phyloP scores from a whole-genome alignment of 2,113 vertebrate genomes.

The Scomber colias region DNA sequence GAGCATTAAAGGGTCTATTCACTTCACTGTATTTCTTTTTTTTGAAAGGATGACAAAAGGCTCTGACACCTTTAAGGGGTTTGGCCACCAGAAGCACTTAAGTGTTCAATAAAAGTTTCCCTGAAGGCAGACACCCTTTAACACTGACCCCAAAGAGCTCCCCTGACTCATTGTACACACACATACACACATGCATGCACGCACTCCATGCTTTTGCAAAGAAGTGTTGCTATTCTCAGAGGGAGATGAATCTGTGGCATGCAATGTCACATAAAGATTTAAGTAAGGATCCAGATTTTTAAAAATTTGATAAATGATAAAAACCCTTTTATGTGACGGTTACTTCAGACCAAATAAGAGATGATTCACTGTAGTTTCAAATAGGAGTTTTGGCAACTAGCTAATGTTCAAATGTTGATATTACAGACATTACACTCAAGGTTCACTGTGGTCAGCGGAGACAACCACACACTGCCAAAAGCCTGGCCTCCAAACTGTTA shows the following conservation, averaged over 20 bases:
- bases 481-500: background rate
- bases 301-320: background rate
- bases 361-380: background rate
- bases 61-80: constrained; percentile 65
- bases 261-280: constrained; percentile 8
- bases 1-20: background rate
- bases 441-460: background rate
- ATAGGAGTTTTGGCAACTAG: background rate
- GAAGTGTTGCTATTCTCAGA: constrained; percentile 9
- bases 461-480: background rate
- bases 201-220: constrained; percentile 1
- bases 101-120: constrained; percentile 75
- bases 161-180: constrained; percentile 41
- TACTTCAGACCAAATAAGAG: background rate
- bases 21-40: constrained; percentile 29
- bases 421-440: background rate
- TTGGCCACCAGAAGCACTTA: constrained; percentile 77
- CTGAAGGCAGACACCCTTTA: constrained; percentile 71
- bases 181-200: constrained; percentile 14
- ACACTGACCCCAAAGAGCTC: constrained; percentile 64
- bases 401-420: background rate
- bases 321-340: background rate
- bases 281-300: constrained; percentile 11
- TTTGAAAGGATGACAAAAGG: constrained; percentile 44
- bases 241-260: constrained; percentile 3